Percentiles rank a stretch among this genome's conserved stretches.
phyloP scores from a whole-genome alignment of 2,797 vertebrate genomes.

The Semotilus atromaculatus region DNA sequence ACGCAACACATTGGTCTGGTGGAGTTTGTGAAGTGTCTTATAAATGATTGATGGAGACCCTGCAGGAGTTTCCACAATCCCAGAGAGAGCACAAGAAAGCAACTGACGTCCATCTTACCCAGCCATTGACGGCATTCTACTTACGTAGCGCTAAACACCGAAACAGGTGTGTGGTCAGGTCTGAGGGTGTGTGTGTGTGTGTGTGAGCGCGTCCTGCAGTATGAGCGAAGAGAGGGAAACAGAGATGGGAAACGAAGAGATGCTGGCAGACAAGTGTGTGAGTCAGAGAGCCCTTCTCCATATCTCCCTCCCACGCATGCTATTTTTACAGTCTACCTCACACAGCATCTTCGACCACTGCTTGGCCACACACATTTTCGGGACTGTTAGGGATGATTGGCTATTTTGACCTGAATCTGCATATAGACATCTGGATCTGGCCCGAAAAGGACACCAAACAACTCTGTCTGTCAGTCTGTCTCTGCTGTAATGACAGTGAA shows the following conservation, averaged over 20 bases:
- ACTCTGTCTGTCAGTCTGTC: background rate
- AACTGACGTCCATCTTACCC: conserved; percentile 18
- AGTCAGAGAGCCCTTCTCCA: conserved; percentile 60
- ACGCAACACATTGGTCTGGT: background rate
- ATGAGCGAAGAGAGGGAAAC: conserved; percentile 8
- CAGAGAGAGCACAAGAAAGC: conserved; percentile 2
- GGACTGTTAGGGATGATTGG: background rate
- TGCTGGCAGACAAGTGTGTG: conserved; percentile 48
- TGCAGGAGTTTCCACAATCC: conserved; percentile 45
- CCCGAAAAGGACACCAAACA: conserved; percentile 16
- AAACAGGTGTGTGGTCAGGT: conserved; percentile 32
- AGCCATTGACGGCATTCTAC: background rate
- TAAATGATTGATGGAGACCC: conserved; percentile 46
- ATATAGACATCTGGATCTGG: conserved; percentile 8
- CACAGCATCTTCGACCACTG: conserved; percentile 48
- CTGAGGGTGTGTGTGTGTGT: background rate
- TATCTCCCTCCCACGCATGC: conserved; percentile 59
- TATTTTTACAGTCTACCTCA: conserved; percentile 60
- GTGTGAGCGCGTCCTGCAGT: conserved; percentile 21
- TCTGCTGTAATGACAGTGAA: conserved; percentile 48
- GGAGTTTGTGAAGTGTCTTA: conserved; percentile 23
- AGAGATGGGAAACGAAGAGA: conserved; percentile 32
- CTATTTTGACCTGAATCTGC: conserved; percentile 6
- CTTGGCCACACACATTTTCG: conserved; percentile 26
- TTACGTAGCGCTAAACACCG: background rate